Base-by-base conservation (phyloP, 2,888 invertebrate species). In the Mycalesis mineus region DNA sequence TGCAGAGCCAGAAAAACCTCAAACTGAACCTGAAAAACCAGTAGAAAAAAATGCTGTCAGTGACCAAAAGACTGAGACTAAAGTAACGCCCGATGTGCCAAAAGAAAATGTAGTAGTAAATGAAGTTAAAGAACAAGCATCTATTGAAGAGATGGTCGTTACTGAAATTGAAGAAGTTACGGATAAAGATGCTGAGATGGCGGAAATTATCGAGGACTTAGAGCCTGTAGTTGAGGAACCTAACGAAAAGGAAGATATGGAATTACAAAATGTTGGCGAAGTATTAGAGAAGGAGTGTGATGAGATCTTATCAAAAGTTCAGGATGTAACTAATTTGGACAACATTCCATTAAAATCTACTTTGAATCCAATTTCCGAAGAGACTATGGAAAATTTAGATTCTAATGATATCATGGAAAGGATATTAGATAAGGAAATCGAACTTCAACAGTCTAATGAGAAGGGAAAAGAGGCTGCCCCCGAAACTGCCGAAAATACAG, bases 251-350 rank as follows among this genome's bases (percentile, higher is more conserved):
- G 79, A 80, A 63, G 88, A 86, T 54, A 79, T 87, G 66, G 88
- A 85, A 60, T 68, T 88, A 28, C 77, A 84, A 65, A 85, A 82
- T 62, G 87, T 80, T 14, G 84, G 85, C 3, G 82, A 84, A 47
- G 87, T 83, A 2, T 71, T 90, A 14, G 88, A 88, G 60, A 89
- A 88, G 63, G 89, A 90, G 72, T 90, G 90, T 63, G 86, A 84
- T 60, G 90, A 89, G 64, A 88, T 90, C 57, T 65, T 90, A 17
- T 86, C 85, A 0, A 90, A 89, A 68, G 88, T 90, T 6, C 81
- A 88, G 64, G 78, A 85, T 68, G 87, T 89, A 33, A 88, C 88
- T 5, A 86, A 85, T 64, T 73, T 88, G 57, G 83, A 84, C 58
- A 86, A 73, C 50, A 84, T 88, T 48, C 78, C 85, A 14, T 62